Evolutionary conservation across 2,888 invertebrate species (phyloP), one percentile per base, ranked within the genome.

Genomic region (Polyommatus iphigenia): DNA sequence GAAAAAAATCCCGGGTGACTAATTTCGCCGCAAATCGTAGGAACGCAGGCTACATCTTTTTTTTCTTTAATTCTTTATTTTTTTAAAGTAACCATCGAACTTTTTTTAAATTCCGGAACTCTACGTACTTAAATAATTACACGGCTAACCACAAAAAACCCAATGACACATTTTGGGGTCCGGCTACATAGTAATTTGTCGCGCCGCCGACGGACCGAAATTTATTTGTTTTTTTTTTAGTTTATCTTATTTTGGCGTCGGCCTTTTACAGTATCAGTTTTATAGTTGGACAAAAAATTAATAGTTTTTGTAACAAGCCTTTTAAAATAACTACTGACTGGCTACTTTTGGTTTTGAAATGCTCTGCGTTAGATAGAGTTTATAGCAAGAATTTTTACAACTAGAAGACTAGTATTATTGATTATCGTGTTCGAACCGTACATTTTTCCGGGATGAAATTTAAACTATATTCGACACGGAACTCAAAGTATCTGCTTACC

Each of bases 131-230:
- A 67, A 67, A 67, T 67, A 67, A 32, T 67, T 32, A 67, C 62
- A 67, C 62, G 62, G 62, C 24, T 67, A 24, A 67, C 67, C 67
- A 32, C 67, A 32, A 67, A 32, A 67, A 18, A 67, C 32, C 67
- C 29, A 67, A 67, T 67, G 67, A 67, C 67, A 67, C 67, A 67
- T 67, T 67, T 67, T 67, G 24, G 62, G 8, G 67, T 46, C 67
- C 67, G 18, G 29, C 67, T 67, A 67, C 67, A 67, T 67, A 29
- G 67, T 90, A 91, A 92, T 92, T 92, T 91, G 91, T 90, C 88
- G 86, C 85, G 85, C 83, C 85, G 85, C 81, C 85, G 85, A 83
- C 87, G 85, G 84, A 84, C 84, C 82, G 81, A 79, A 82, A 85
- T 82, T 82, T 82, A 82, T 79, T 79, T 79, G 79, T 79, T 80